Conservation (phyloP, 1,140 invertebrate species). For the Plodia interpunctella region DNA sequence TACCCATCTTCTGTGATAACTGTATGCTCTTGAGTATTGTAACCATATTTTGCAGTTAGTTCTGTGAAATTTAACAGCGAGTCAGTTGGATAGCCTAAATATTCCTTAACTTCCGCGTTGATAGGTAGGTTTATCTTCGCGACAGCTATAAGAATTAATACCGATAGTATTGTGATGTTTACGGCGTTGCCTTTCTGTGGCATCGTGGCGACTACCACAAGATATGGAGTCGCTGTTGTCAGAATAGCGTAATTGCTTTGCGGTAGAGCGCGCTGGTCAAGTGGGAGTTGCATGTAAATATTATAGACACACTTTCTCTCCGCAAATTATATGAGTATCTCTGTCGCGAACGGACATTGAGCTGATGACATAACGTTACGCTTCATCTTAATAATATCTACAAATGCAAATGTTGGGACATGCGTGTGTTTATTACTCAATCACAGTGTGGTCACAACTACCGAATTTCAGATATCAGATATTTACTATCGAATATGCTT, state of each 20-base stretch:
- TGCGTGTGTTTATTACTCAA: too few species aligned
- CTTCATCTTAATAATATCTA: too few species aligned
- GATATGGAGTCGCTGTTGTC: not conserved
- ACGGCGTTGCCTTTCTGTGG: not conserved
- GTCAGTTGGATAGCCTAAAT: not conserved
- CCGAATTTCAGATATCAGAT: too few species aligned
- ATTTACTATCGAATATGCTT: too few species aligned
- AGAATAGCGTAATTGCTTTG: not conserved
- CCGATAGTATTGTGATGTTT: not conserved
- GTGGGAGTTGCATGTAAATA: not conserved
- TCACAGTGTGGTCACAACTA: too few species aligned
- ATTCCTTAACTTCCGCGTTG: not conserved
- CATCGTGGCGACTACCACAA: not conserved
- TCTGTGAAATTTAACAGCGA: conserved; percentile 41
- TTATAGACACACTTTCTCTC: not conserved
- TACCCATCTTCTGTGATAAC: conserved; percentile 74
- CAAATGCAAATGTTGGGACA: too few species aligned
- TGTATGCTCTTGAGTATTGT: conserved; percentile 37
- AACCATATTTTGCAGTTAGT: conserved; percentile 33
- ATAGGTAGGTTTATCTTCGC: not conserved
- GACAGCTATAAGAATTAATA: conserved; percentile 1
- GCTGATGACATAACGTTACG: too few species aligned
- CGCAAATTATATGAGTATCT: not conserved
- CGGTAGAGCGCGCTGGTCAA: not conserved
- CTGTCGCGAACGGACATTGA: not conserved